Evolutionary conservation across 2,113 vertebrate species (phyloP), one percentile per base, ranked within the genome.

Genomic region (Bubo scandiacus): DNA sequence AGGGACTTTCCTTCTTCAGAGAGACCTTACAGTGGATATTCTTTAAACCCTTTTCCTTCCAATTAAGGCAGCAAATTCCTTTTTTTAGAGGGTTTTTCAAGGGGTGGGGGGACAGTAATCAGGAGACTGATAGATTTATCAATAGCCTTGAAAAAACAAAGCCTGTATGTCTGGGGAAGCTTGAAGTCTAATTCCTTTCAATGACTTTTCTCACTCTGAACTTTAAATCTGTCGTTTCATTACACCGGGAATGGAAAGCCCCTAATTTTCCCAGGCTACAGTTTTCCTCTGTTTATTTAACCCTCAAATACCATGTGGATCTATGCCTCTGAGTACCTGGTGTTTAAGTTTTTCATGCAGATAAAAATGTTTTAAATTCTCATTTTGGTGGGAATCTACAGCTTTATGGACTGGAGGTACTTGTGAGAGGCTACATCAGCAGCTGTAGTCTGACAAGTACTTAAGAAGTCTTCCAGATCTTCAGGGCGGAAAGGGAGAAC

Each of bases 221-320:
- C 82, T 96, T 97, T 95, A 97, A 97, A 97, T 96, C 97, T 97
- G 96, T 95, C 67, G 2, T 96, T 96, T 91, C 92, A 89, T 89
- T 96, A 49, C 92, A 96, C 88, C 91, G 54, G 95, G 96, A 91
- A 94, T 98, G 97, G 97, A 98, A 97, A 97, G 96, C 94, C 97
- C 98, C 97, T 96, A 80, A 82, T 97, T 98, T 98, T 97, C 97
- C 97, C 97, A 95, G 93, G 95, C 85, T 96, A 38, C 83, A 90
- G 62, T 86, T 96, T 97, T 93, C 94, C 93, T 94, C 80, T 85
- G 57, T 14, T 94, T 94, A 18, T 95, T 95, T 90, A 95, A 97
- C 93, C 94, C 96, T 97, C 88, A 86, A 88, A 80, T 71, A 55
- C 81, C 67, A 73, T 40, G 42, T 81, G 74, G 74, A 75, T 94